These are phyloP conservation scores for Drosophila merina DNA, from an alignment of 2,888 invertebrate species.

Conservation along the genomic window DNA sequence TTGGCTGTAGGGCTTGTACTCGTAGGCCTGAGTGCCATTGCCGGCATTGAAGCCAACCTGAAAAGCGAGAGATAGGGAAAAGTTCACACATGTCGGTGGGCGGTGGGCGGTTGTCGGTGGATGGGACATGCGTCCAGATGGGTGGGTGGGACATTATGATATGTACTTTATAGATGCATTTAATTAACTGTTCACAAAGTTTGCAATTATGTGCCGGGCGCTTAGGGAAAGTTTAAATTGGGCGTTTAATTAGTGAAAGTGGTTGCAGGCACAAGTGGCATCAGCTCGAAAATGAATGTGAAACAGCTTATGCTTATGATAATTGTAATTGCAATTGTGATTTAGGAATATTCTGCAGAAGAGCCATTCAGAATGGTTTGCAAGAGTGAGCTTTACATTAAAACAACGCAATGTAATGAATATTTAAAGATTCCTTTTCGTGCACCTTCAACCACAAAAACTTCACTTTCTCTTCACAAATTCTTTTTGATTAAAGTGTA, in stretches of 20 bases:
- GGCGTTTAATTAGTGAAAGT: conserved; percentile 41
- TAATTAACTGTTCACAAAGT: conserved; percentile 42
- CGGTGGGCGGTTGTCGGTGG: background rate
- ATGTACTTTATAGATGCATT: conserved; percentile 21
- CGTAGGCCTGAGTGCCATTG: conserved; percentile 94
- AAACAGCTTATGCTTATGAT: conserved; percentile 1
- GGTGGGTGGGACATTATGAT: conserved; percentile 1
- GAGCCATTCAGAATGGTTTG: background rate
- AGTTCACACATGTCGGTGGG: conserved; percentile 13
- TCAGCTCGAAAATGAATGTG: background rate
- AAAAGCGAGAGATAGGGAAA: background rate
- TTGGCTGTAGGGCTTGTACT: conserved; percentile 96
- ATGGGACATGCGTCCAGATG: too few species aligned
- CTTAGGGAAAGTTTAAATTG: conserved; percentile 38
- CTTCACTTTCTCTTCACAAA: background rate
- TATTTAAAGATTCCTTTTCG: background rate
- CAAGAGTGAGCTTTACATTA: background rate
- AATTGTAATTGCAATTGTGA: conserved; percentile 4
- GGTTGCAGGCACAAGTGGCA: conserved; percentile 23
- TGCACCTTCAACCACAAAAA: background rate
- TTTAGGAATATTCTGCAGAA: background rate
- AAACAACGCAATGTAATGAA: background rate
- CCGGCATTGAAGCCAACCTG: conserved; percentile 98
- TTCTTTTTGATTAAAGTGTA: conserved; percentile 17
- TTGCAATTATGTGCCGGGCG: conserved; percentile 33